phyloP scores from a whole-genome alignment of 2,888 invertebrate species.

The Asteroscopus sphinx region DNA sequence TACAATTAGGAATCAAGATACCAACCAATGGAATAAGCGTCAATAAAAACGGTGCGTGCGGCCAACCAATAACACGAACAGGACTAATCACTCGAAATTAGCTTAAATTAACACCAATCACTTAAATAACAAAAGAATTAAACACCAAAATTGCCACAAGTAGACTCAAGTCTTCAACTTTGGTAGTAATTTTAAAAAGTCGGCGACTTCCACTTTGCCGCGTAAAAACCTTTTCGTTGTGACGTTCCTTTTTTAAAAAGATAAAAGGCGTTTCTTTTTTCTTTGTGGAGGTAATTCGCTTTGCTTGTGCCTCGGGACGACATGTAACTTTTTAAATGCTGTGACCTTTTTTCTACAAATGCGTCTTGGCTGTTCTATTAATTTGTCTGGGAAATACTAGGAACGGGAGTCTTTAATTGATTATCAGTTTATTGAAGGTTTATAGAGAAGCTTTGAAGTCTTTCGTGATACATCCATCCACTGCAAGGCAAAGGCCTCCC shows the following conservation, averaged over 20 bases:
- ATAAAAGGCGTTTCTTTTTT: conserved; percentile 50
- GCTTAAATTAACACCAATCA: conserved; percentile 1
- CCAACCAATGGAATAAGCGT: too few relatives aligned
- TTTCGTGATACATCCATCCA: too few relatives aligned
- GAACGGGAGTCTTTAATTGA: conserved; percentile 38
- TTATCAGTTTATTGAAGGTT: conserved; percentile 10
- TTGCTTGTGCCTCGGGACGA: conserved; percentile 34
- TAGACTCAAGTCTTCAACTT: conserved; percentile 18
- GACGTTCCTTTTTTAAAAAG: conserved; percentile 44
- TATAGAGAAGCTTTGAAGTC: conserved; percentile 15
- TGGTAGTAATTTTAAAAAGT: conserved; percentile 16
- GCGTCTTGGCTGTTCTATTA: conserved; percentile 44
- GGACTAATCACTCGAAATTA: conserved; percentile 5
- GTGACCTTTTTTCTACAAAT: conserved; percentile 42
- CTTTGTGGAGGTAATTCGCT: conserved; percentile 58
- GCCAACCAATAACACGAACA: conserved; percentile 8
- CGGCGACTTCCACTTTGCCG: conserved; percentile 19
- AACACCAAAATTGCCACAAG: conserved; percentile 10
- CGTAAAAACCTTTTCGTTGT: conserved; percentile 45
- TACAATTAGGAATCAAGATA: too few relatives aligned
- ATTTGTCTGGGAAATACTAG: conserved; percentile 52
- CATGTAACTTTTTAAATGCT: conserved; percentile 45
- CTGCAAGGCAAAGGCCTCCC: too few relatives aligned
- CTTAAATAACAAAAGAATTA: conserved; percentile 6
- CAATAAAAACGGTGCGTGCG: conserved; percentile 21